These are phyloP conservation scores for Periophthalmodon schlosseri DNA, from an alignment of 2,113 vertebrate genomes.

Conservation along the genomic window DNA sequence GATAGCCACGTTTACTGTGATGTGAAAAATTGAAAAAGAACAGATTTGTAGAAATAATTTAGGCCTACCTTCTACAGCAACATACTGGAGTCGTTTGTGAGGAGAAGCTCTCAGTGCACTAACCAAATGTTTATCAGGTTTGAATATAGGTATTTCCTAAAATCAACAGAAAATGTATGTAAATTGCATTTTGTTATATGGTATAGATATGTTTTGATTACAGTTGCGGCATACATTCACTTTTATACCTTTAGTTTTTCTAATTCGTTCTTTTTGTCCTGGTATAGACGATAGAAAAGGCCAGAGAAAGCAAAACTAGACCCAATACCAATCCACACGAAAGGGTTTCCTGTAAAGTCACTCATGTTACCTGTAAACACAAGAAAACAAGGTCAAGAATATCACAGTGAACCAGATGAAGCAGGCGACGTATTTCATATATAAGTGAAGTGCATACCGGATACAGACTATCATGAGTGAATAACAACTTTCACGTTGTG, in stretches of 20 bases:
- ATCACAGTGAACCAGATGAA: neutral
- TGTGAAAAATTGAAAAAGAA: too few relatives aligned
- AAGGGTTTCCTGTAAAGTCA: conserved; percentile 55
- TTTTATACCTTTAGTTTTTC: conserved; percentile 58
- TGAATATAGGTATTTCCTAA: conserved; percentile 74
- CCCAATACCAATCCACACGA: conserved; percentile 68
- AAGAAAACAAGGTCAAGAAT: neutral
- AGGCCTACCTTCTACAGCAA: conserved; percentile 75
- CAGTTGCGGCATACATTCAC: neutral
- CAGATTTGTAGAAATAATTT: neutral
- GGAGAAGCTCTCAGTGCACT: conserved; percentile 59
- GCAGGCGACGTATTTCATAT: neutral
- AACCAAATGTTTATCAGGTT: conserved; percentile 66
- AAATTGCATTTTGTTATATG: neutral
- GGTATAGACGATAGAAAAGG: conserved; percentile 73
- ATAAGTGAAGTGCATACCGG: neutral
- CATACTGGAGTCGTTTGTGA: conserved; percentile 69
- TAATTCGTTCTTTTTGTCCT: conserved; percentile 70
- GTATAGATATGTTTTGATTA: neutral
- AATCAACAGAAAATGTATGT: neutral
- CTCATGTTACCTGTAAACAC: conserved; percentile 60
- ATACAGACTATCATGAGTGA: neutral
- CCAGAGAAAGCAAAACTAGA: conserved; percentile 75
- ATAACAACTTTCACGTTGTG: neutral
- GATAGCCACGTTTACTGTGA: too few relatives aligned